These are phyloP conservation scores for Rotaria sp. DNA, from an alignment of 2,888 invertebrate species.

Conservation along the genomic window DNA sequence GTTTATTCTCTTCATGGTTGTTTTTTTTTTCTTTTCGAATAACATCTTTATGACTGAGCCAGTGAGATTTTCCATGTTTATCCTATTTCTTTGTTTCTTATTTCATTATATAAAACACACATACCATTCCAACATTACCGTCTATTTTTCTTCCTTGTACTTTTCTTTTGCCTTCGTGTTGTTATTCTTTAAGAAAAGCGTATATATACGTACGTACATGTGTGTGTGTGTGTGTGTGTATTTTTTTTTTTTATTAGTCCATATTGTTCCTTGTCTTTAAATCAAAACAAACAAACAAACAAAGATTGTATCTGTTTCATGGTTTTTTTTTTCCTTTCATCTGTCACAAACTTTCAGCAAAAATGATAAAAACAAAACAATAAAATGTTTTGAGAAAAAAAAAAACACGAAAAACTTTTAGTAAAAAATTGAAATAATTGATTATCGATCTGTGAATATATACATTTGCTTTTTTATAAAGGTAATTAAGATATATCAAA, in stretches of 20 bases:
- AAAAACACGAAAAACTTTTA: too few relatives aligned
- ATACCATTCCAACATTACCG: not conserved
- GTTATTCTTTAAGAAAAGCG: slow-evolving; percentile 10
- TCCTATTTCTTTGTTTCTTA: not conserved
- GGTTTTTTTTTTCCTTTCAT: not conserved
- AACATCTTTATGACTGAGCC: not conserved
- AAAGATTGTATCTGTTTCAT: slow-evolving; percentile 4
- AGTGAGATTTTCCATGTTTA: not conserved
- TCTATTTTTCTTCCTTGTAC: not conserved
- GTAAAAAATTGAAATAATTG: too few relatives aligned
- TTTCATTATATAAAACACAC: not conserved
- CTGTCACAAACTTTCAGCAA: too few relatives aligned
- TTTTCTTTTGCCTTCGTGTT: not conserved
- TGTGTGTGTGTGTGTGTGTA: not conserved
- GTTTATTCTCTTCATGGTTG: not conserved
- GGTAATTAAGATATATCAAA: too few relatives aligned
- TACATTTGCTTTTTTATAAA: too few relatives aligned
- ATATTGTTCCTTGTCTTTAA: not conserved
- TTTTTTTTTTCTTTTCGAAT: not conserved
- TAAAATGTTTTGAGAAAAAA: too few relatives aligned
- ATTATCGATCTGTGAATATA: too few relatives aligned
- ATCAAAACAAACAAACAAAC: not conserved
- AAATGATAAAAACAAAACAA: too few relatives aligned
- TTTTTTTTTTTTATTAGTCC: not conserved
- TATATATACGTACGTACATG: not conserved